Conservation (phyloP, 2,888 invertebrate species). For the Laothoe populi region DNA sequence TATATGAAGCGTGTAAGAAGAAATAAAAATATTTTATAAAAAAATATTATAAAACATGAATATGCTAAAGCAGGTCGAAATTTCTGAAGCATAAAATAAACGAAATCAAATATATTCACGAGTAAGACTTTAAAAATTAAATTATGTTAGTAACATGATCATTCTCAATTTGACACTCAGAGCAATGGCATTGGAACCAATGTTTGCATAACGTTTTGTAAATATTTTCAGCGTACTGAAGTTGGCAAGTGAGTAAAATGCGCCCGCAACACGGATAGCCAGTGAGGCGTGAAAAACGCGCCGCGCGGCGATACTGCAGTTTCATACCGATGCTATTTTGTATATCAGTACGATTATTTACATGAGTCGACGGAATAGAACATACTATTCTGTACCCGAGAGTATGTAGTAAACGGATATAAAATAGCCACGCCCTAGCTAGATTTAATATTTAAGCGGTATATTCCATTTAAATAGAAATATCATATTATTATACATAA, state of each 20-base stretch:
- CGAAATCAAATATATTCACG: neutral
- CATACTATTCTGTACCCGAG: no score
- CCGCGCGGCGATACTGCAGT: slow-evolving; percentile 44
- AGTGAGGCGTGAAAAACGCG: slow-evolving; percentile 59
- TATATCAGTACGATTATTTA: slow-evolving; percentile 5
- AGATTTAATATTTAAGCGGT: no score
- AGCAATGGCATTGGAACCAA: slow-evolving; percentile 8
- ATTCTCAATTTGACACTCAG: slow-evolving; percentile 7
- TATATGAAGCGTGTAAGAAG: no score
- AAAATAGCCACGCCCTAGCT: no score
- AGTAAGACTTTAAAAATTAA: neutral
- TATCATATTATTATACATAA: no score
- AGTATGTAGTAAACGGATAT: neutral
- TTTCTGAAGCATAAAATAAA: neutral
- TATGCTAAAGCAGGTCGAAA: neutral
- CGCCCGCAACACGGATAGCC: slow-evolving; percentile 60
- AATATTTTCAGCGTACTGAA: slow-evolving; percentile 22
- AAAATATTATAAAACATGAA: neutral
- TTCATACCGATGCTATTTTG: slow-evolving; percentile 44
- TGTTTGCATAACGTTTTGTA: slow-evolving; percentile 25
- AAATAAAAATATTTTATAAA: neutral
- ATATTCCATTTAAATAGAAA: no score
- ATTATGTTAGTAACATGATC: neutral
- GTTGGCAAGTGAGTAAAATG: slow-evolving; percentile 14
- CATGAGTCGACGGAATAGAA: no score